Conservation (phyloP, 2,888 invertebrate genomes). For the Geotrupes spiniger region DNA sequence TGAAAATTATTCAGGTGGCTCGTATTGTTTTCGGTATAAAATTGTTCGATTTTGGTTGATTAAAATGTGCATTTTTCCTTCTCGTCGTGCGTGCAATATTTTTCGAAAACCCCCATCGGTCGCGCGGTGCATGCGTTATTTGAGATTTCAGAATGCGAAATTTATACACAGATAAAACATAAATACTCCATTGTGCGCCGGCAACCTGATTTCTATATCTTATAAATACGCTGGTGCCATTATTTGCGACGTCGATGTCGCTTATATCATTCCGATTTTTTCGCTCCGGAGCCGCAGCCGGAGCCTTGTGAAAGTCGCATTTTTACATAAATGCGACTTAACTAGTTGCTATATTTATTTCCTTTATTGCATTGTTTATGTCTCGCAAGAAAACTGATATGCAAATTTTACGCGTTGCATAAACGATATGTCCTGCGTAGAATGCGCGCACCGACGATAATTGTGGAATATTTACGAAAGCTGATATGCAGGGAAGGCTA, state of each 20-base stretch:
- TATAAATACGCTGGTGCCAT: conserved; percentile 19
- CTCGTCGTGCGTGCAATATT: too few relatives aligned
- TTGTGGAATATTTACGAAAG: too few relatives aligned
- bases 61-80: too few relatives aligned
- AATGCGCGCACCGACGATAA: too few relatives aligned
- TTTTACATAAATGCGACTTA: conserved; percentile 15
- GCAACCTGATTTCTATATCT: conserved; percentile 25
- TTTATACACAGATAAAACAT: conserved; percentile 23
- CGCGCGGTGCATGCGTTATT: too few relatives aligned
- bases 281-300: too few relatives aligned
- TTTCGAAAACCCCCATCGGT: too few relatives aligned
- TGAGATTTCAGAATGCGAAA: conserved; percentile 23
- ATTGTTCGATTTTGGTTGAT: too few relatives aligned
- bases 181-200: conserved; percentile 23
- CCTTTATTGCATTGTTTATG: conserved; percentile 13
- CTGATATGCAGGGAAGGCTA: too few relatives aligned
- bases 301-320: conserved; percentile 12
- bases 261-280: conserved; percentile 16
- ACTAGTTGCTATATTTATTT: conserved; percentile 11
- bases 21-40: too few relatives aligned
- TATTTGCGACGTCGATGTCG: conserved; percentile 16
- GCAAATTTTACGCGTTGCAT: conserved; percentile 12
- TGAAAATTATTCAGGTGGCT: too few relatives aligned
- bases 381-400: conserved; percentile 12
- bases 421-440: too few relatives aligned